A percentile compares a stretch with the other conserved stretches of the same genome.
Conservation (phyloP, 2,797 vertebrate species). For the Thalassophryne amazonica region DNA sequence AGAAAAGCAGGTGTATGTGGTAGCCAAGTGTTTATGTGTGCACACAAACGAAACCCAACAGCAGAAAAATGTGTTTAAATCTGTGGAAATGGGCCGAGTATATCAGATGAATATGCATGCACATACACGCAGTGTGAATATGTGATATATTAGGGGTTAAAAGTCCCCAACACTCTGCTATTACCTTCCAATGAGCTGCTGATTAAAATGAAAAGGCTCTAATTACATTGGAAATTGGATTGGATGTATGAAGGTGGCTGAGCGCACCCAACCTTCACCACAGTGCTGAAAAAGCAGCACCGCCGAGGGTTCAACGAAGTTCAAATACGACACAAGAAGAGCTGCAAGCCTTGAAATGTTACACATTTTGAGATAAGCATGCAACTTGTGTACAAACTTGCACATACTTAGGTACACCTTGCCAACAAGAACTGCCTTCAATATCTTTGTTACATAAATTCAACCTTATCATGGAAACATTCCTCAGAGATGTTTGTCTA, state of each 20-base stretch:
- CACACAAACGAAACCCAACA: neutral
- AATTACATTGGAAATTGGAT: constrained; percentile 27
- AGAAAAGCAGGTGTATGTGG: constrained; percentile 21
- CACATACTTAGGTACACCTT: no score
- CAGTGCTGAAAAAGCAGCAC: neutral
- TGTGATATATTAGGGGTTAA: constrained; percentile 1
- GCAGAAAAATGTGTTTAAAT: neutral
- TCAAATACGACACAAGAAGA: neutral
- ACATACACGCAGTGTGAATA: neutral
- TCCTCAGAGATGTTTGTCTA: no score
- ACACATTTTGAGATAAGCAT: no score
- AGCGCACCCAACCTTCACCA: neutral
- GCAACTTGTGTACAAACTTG: no score
- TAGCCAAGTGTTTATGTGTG: no score
- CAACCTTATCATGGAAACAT: no score
- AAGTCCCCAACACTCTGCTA: neutral
- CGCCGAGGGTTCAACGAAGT: no score
- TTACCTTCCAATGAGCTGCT: constrained; percentile 12
- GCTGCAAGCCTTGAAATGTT: neutral
- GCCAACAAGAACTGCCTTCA: no score
- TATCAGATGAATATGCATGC: neutral
- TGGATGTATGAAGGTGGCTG: neutral
- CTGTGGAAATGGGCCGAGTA: neutral
- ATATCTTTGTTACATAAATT: no score
- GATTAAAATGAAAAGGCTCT: constrained; percentile 29